These are phyloP conservation scores for Branchinecta lindahli DNA, from an alignment of 1,140 invertebrate genomes.

Conservation along the genomic window DNA sequence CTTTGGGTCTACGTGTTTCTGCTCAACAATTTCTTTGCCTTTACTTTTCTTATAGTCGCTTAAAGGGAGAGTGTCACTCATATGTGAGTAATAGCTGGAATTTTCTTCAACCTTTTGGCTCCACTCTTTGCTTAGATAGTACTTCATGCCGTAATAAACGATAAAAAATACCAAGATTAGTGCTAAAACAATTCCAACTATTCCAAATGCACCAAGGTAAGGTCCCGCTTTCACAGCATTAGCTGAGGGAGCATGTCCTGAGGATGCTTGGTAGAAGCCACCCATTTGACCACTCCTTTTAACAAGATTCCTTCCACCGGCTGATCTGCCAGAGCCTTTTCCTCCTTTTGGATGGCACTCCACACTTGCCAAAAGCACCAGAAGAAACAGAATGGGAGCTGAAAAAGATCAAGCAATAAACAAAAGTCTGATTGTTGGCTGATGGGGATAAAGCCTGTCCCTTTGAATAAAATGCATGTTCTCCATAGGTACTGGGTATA, in stretches of 20 bases:
- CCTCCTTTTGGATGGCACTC: background rate
- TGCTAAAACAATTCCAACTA: background rate
- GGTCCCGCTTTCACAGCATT: background rate
- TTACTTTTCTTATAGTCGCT: background rate
- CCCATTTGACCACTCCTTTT: background rate
- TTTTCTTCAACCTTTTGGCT: background rate
- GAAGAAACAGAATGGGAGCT: background rate
- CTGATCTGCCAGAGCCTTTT: background rate
- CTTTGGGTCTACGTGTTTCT: background rate
- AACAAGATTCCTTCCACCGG: background rate
- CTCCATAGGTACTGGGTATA: too few species aligned
- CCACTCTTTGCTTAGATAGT: background rate
- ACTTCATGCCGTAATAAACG: background rate
- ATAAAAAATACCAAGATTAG: background rate
- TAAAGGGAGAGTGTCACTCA: background rate
- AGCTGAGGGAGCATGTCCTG: background rate
- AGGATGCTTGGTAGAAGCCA: background rate
- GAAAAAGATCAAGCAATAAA: too few species aligned
- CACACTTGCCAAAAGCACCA: background rate
- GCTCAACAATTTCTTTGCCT: background rate
- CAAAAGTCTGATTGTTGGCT: too few species aligned
- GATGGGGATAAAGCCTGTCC: too few species aligned
- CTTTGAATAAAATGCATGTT: too few species aligned
- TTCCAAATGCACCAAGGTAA: background rate
- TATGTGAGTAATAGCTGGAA: background rate